Base-by-base conservation (phyloP, 2,797 vertebrate genomes). In the Phrynocephalus forsythii region DNA sequence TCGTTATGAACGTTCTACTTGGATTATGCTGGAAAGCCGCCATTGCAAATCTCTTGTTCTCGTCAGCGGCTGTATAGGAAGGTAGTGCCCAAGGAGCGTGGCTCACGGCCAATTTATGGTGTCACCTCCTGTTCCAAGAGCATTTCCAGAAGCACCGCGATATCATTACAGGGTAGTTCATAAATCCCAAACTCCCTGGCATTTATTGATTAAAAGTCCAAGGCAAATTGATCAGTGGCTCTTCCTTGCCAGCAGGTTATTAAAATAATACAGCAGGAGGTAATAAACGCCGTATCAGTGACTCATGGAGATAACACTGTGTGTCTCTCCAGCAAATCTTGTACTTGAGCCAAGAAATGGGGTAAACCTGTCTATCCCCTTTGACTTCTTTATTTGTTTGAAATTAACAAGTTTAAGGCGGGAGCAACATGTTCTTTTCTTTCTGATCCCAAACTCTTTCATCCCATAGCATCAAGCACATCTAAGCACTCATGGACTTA, bases 221-320 rank as follows among this genome's bases (percentile, higher is more conserved):
- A 67, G 89, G 87, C 0, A 84, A 18, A 66, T 76, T 90, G 85
- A 92, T 87, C n/a, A 86, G 86, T 89, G 63, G 86, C 72, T 82
- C 28, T 87, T 48, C 60, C 28, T 87, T 92, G 82, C 83, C 89
- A n/a, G 89, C 90, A 78, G 52, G 20, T 89, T 91, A 88, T 90
- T 91, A 90, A 93, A 94, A 91, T 88, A 94, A 92, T 89, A 90
- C 89, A 8, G 71, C 85, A n/a, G 91, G 90, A 92, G 79, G 87
- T 93, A 92, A 91, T 92, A 44, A 77, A 33, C 56, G 38, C 88
- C 79, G 82, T 73, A 72, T 8, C 69, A 68, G 26, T 87, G 83
- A 87, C 89, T 82, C 78, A 60, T 60, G 18, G 50, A 56, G 69
- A 85, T 44, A 68, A 52, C 16, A 44, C 24, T 30, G 71, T n/a